Evolutionary conservation across 2,113 vertebrate genomes (phyloP), one percentile per base, ranked within the genome.

Genomic region (Pogonocichla stellata): DNA sequence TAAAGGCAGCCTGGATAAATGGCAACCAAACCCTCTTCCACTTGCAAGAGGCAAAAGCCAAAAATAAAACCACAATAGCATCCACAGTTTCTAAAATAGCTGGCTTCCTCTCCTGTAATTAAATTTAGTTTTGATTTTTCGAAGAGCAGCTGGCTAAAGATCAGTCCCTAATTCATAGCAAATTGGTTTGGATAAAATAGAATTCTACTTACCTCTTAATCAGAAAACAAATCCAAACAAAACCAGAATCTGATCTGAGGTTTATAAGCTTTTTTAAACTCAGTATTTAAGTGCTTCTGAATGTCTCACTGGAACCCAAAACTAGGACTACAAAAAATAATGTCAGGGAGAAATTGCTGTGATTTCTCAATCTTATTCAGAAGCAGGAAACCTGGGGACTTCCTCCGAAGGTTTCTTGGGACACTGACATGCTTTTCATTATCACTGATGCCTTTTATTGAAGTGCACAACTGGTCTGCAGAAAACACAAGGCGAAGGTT

Each of bases 221-320:
- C 83, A 90, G 51, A 84, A 91, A 74, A 60, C 43, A 84, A 91
- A 80, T 38, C 43, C 74, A 86, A 92, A 79, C 92, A 91, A 89
- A 91, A 72, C 73, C 80, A 95, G 73, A 87, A 72, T 64, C 17
- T 67, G 23, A 74, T 84, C 23, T 91, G 89, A 91, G 77, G 73
- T 85, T 93, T 89, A 17, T 22, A 79, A 93, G 36, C 18, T 45
- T 88, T 87, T 91, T 88, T 23, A 8, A 56, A 60, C 33, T 62
- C 6, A 0, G 24, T 58, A 33, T 81, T 70, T 42, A 25, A 72
- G 53, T 48, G 77, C 77, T 91, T 66, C 92, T 89, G 77, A 64
- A 87, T 89, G 73, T 84, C 43, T 77, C 42, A 66, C 74, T 70
- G 58, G 62, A 47, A 88, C 66, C 9, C 56, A 74, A 48, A 91